Evolutionary conservation across 2,888 invertebrate genomes (phyloP).

Genomic region (Choreutis nemorana): DNA sequence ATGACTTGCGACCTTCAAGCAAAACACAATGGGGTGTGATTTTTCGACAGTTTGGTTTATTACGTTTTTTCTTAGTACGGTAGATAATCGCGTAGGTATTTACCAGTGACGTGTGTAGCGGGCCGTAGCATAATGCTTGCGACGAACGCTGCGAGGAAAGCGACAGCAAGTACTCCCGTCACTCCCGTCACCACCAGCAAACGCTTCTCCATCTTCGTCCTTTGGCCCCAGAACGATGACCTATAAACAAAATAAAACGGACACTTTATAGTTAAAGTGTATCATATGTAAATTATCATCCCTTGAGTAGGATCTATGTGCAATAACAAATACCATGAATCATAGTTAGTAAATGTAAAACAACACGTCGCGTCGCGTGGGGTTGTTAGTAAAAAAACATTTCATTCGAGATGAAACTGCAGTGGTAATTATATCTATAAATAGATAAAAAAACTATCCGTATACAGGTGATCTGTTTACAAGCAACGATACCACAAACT

Average conservation of each 20-base stretch:
- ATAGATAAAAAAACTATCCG: too few species aligned
- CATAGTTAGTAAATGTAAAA: too few species aligned
- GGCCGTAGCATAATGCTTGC: constrained; percentile 28
- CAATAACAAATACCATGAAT: too few species aligned
- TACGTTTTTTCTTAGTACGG: background rate
- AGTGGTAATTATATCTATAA: too few species aligned
- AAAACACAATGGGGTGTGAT: background rate
- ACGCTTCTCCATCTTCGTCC: constrained; percentile 45
- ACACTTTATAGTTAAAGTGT: constrained; percentile 1
- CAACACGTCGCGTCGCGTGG: too few species aligned
- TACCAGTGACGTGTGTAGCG: constrained; percentile 28
- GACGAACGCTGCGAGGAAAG: constrained; percentile 45
- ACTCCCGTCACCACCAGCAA: constrained; percentile 32
- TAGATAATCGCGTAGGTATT: constrained; percentile 11
- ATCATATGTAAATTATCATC: too few species aligned
- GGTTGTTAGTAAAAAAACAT: too few species aligned
- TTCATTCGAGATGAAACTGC: too few species aligned
- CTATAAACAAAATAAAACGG: constrained; percentile 19
- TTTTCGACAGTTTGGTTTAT: background rate
- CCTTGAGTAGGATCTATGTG: too few species aligned
- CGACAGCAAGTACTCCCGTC: constrained; percentile 32
- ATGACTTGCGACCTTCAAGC: too few species aligned
- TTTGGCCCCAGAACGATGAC: constrained; percentile 46
- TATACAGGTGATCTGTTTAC: too few species aligned
- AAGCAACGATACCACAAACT: too few species aligned